Conservation (phyloP, 2,797 vertebrate species). For the Acestrorhynchus altus region DNA sequence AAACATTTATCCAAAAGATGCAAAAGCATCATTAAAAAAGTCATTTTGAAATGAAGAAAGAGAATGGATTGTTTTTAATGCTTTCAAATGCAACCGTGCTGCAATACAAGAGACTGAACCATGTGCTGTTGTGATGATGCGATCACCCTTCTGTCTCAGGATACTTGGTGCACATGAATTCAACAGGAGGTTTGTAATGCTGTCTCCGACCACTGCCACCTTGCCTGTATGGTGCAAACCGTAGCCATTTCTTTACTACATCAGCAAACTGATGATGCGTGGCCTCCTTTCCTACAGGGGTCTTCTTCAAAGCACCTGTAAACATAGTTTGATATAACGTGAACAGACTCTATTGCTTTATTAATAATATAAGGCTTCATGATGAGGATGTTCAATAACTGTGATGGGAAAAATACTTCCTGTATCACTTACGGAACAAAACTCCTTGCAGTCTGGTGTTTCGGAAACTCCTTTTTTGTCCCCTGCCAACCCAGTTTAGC, state of each 20-base stretch:
- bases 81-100: not conserved
- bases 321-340: not conserved
- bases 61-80: not conserved
- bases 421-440: slow-evolving; percentile 67
- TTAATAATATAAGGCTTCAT: not conserved
- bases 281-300: slow-evolving; percentile 69
- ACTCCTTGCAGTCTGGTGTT: slow-evolving; percentile 70
- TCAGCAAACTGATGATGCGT: slow-evolving; percentile 73
- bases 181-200: slow-evolving; percentile 59
- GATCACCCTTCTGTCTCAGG: slow-evolving; percentile 43
- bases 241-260: slow-evolving; percentile 72
- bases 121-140: not conserved
- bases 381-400: not conserved
- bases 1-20: slow-evolving; percentile 4
- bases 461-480: slow-evolving; percentile 71
- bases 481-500: slow-evolving; percentile 71
- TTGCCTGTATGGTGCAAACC: slow-evolving; percentile 70
- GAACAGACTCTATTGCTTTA: not conserved
- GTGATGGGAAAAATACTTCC: not conserved
- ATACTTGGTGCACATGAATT: slow-evolving; percentile 59
- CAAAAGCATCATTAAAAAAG: not conserved
- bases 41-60: slow-evolving; percentile 9
- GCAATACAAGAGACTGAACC: not conserved
- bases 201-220: slow-evolving; percentile 64
- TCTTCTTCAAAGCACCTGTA: slow-evolving; percentile 70